Conservation (phyloP, 2,797 vertebrate species). For the Prunella strophiata region DNA sequence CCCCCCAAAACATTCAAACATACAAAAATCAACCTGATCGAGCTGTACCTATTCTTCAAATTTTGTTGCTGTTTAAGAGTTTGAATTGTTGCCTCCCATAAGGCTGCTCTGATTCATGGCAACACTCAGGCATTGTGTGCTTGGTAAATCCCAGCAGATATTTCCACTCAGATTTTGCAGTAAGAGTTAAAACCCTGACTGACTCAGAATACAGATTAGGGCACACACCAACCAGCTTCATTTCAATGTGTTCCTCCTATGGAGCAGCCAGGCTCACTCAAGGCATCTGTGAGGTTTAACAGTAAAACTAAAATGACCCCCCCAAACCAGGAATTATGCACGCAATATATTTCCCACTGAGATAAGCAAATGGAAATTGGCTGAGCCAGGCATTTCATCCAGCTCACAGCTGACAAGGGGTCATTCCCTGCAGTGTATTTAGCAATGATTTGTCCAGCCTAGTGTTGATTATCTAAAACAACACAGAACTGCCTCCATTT, state of each 20-base stretch:
- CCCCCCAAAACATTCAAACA: background rate
- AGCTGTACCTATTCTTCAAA: background rate
- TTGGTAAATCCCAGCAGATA: slow-evolving; percentile 10
- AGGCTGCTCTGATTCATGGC: slow-evolving; percentile 13
- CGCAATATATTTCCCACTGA: background rate
- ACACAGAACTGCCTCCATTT: background rate
- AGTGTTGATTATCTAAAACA: slow-evolving; percentile 25
- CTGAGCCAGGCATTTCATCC: background rate
- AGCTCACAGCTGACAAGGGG: background rate
- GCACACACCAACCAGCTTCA: background rate
- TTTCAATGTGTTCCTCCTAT: background rate
- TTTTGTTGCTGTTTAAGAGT: background rate
- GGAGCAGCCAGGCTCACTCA: background rate
- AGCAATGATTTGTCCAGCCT: slow-evolving; percentile 26
- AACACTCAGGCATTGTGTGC: background rate
- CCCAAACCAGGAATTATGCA: background rate
- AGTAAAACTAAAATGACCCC: background rate
- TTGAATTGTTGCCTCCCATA: background rate
- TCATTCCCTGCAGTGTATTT: background rate
- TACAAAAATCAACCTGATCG: fast-evolving
- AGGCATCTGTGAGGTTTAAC: background rate
- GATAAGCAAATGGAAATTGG: slow-evolving; percentile 6
- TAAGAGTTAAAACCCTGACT: background rate
- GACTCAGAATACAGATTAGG: background rate
- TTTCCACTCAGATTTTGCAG: background rate